Evolutionary conservation across 2,888 invertebrate species (phyloP).

Genomic region (Apomyelois bistriatella): DNA sequence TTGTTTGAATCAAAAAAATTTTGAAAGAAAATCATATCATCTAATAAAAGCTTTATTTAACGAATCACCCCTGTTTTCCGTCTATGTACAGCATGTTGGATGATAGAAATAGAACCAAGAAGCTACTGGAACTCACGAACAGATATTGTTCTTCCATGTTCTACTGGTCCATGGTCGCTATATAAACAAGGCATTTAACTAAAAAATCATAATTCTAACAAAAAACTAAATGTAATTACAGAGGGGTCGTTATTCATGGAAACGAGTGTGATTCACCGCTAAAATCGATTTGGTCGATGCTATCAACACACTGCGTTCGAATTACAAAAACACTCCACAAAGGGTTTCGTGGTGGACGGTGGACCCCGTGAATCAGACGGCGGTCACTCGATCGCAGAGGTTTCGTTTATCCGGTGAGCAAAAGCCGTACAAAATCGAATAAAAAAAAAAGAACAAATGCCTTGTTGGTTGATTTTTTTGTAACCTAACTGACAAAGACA

Average conservation of each 20-base stretch:
- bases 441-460: constrained; percentile 5
- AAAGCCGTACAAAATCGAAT: constrained; percentile 33
- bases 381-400: constrained; percentile 43
- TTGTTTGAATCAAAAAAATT: too few species aligned
- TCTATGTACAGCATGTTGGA: too few species aligned
- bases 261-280: constrained; percentile 56
- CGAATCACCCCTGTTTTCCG: too few species aligned
- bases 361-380: constrained; percentile 46
- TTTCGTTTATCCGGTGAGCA: constrained; percentile 49
- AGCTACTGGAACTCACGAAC: too few species aligned
- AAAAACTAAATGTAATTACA: constrained; percentile 23
- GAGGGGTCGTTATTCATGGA: constrained; percentile 36
- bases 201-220: background rate
- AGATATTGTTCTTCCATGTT: too few species aligned
- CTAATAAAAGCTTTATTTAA: too few species aligned
- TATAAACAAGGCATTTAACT: too few species aligned
- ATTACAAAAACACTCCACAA: constrained; percentile 53
- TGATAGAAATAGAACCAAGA: too few species aligned
- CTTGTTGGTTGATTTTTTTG: background rate
- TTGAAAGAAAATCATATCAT: too few species aligned
- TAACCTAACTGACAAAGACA: background rate
- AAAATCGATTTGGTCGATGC: constrained; percentile 48
- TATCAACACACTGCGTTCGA: constrained; percentile 46
- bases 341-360: constrained; percentile 51
- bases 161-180: too few species aligned